Evolutionary conservation across 2,113 vertebrate genomes (phyloP).

Genomic region (Ursus arctos): DNA sequence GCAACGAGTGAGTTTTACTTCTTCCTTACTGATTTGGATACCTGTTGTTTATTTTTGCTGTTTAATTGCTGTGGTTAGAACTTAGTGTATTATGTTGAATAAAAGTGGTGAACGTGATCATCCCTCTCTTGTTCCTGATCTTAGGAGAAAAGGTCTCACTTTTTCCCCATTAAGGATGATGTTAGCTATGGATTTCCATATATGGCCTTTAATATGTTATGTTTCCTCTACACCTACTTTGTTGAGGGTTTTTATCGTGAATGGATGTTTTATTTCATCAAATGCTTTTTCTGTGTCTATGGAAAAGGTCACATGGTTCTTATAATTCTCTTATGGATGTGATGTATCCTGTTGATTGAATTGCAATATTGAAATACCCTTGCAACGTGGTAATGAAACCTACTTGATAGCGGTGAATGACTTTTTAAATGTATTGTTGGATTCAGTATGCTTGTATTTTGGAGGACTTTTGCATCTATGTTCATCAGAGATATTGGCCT

Average conservation of each 20-base stretch:
- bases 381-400: neutral
- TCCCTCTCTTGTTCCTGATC: neutral
- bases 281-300: neutral
- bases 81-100: neutral
- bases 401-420: neutral
- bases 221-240: neutral
- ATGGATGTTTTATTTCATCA: neutral
- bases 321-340: neutral
- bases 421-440: neutral
- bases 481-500: neutral
- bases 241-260: neutral
- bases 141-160: neutral
- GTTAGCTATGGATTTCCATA: neutral
- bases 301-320: neutral
- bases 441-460: neutral
- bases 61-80: neutral
- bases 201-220: neutral
- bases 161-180: neutral
- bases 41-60: neutral
- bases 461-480: neutral
- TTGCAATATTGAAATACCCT: neutral
- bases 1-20: neutral
- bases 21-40: neutral
- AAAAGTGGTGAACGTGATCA: neutral
- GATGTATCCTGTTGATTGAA: neutral